phyloP scores from a whole-genome alignment of 2,113 vertebrate genomes.

The Polypterus bichir region DNA sequence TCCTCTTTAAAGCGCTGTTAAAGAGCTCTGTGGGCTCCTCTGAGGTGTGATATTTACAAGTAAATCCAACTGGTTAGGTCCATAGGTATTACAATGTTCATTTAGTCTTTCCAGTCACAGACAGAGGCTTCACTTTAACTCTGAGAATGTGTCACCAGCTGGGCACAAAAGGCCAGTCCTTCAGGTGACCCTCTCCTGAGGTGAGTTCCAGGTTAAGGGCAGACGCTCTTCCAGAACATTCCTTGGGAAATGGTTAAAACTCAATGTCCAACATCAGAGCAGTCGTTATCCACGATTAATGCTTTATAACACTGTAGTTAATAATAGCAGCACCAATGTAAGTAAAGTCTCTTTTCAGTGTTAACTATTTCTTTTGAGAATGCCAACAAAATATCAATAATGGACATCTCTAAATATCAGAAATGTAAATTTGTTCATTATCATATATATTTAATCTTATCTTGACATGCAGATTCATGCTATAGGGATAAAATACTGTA shows the following conservation, averaged over 20 bases:
- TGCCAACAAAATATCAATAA: slow-evolving; percentile 57
- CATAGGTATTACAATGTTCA: slow-evolving; percentile 16
- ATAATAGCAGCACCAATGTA: slow-evolving; percentile 70
- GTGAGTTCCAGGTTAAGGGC: slow-evolving; percentile 43
- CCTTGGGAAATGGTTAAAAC: slow-evolving; percentile 56
- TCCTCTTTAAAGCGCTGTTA: slow-evolving; percentile 42
- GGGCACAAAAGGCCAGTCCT: slow-evolving; percentile 2
- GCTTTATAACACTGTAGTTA: slow-evolving; percentile 65
- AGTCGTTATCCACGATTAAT: slow-evolving; percentile 67
- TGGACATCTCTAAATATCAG: slow-evolving; percentile 61
- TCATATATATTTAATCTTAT: slow-evolving; percentile 30
- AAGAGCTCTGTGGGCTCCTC: slow-evolving; percentile 46
- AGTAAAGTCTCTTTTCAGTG: slow-evolving; percentile 47
- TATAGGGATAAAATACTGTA: slow-evolving; percentile 30
- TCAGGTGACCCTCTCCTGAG: slow-evolving; percentile 29
- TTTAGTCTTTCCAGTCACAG: slow-evolving; percentile 1
- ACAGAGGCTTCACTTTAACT: slow-evolving; percentile 11
- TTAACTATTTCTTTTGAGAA: slow-evolving; percentile 48
- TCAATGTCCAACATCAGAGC: slow-evolving; percentile 56
- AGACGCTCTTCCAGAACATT: slow-evolving; percentile 57
- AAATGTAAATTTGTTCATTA: slow-evolving; percentile 44
- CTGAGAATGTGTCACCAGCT: not conserved
- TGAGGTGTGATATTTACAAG: slow-evolving; percentile 65
- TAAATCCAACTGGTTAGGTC: slow-evolving; percentile 12
- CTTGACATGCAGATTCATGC: slow-evolving; percentile 59